Percentiles rank a stretch among this genome's conserved stretches.
These are phyloP conservation scores for Bombylius discolor DNA, from an alignment of 2,888 invertebrate species.

Conservation along the genomic window DNA sequence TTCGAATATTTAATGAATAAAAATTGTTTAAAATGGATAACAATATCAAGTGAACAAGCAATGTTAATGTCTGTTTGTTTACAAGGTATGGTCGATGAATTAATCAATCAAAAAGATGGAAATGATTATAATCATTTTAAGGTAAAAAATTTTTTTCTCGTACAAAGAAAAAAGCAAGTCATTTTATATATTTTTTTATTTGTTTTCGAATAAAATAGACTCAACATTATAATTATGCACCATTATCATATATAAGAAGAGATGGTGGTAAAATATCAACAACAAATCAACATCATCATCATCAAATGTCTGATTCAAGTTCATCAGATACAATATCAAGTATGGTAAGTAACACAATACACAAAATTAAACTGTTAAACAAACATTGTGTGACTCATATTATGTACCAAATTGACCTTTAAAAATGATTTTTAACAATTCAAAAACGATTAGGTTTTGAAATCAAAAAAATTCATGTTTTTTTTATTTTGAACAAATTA, in stretches of 20 bases:
- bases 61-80: slow-evolving; percentile 92
- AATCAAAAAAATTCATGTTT: too few species aligned
- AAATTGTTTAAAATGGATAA: slow-evolving; percentile 88
- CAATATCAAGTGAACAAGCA: slow-evolving; percentile 78
- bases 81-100: slow-evolving; percentile 90
- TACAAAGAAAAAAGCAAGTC: background rate
- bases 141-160: background rate
- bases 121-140: slow-evolving; percentile 37
- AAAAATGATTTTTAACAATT: too few species aligned
- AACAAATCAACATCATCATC: background rate
- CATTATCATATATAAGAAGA: slow-evolving; percentile 19
- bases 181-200: background rate
- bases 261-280: slow-evolving; percentile 12
- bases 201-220: slow-evolving; percentile 6
- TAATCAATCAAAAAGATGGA: slow-evolving; percentile 61
- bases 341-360: slow-evolving; percentile 14
- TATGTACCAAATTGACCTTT: too few species aligned
- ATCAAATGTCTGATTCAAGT: slow-evolving; percentile 19
- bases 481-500: too few species aligned
- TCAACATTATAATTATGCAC: slow-evolving; percentile 15
- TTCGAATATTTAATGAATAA: slow-evolving; percentile 90
- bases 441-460: too few species aligned
- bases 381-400: too few species aligned
- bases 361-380: background rate
- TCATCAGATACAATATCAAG: slow-evolving; percentile 20